These are phyloP conservation scores for Loriculus beryllinus DNA, from an alignment of 2,797 vertebrate species.

Conservation along the genomic window DNA sequence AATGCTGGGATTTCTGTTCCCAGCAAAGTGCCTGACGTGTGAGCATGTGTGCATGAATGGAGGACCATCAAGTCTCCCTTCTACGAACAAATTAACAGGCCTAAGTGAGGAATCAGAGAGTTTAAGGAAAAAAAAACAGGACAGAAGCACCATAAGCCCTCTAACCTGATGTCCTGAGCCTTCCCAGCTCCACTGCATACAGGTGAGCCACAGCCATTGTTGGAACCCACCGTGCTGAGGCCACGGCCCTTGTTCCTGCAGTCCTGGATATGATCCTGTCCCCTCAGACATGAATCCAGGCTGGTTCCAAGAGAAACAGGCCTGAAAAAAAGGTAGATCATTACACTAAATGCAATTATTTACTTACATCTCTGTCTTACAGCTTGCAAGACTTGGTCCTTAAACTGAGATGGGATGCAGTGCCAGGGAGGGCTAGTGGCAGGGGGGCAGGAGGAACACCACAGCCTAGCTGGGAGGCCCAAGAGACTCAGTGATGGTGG, in stretches of 20 bases:
- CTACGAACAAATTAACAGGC: neutral
- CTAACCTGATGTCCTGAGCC: neutral
- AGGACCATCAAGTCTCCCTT: neutral
- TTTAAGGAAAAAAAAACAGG: neutral
- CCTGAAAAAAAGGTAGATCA: neutral
- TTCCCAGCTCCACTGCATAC: neutral
- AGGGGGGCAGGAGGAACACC: rapidly evolving
- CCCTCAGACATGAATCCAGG: neutral
- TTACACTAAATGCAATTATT: neutral
- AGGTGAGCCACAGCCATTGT: neutral
- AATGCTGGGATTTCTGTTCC: neutral
- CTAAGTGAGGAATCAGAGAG: neutral
- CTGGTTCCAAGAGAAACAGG: neutral
- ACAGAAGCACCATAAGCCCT: neutral
- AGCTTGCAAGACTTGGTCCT: neutral
- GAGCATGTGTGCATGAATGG: neutral
- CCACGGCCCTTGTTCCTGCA: neutral
- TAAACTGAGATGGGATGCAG: neutral
- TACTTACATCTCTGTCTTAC: neutral
- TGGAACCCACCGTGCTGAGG: neutral
- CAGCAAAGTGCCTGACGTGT: neutral
- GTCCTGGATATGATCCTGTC: neutral
- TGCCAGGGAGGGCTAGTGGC: too few relatives aligned
- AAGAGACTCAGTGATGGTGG: rapidly evolving
- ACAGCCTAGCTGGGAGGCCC: rapidly evolving